Evolutionary conservation across 1,140 invertebrate species (phyloP), one percentile per base, ranked within the genome.

Genomic region (Drosophila tani): DNA sequence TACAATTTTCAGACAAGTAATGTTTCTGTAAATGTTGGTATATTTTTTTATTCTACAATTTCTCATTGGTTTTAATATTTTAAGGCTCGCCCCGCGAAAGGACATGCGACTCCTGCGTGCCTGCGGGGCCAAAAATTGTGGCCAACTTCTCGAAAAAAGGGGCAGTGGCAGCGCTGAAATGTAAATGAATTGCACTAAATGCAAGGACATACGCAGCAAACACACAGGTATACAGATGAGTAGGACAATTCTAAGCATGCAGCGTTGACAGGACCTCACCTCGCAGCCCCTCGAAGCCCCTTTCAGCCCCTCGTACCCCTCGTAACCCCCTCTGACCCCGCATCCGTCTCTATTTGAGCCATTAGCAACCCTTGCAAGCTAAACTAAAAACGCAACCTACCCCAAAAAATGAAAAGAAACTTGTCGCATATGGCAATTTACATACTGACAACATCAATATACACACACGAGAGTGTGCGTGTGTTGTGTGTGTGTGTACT

Each of bases 141-240:
- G 67, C 67, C 55, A 56, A 73, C 68, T 62, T 51, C 32, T 38
- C 29, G 47, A 62, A n/a, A 32, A 50, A 40, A 11, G 65, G 45
- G 70, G 43, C 60, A 57, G 50, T 35, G 62, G 63, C 70, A 80
- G 81, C 84, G 84, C 63, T 84, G 81, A 88, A 88, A 88, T 88
- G 85, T 88, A 90, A 90, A 90, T 88, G 85, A 90, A 88, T 87
- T 88, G 85, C 81, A 88, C 81, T 75, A 81, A 88, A 90, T 70
- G 81, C 84, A 90, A 90, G 85, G 85, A 88, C 85, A 88, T 84
- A 88, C 84, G 85, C 84, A 88, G 77, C 65, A 59, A 14, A 49
- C 29, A 35, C 24, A 41, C 59, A 70, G 40, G 57, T 45, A 35
- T 21, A 46, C 40, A 41, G 64, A 60, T 79, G 75, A 70, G 74